Evolutionary conservation across 2,888 invertebrate genomes (phyloP).

Genomic region (Drosophila siamana): DNA sequence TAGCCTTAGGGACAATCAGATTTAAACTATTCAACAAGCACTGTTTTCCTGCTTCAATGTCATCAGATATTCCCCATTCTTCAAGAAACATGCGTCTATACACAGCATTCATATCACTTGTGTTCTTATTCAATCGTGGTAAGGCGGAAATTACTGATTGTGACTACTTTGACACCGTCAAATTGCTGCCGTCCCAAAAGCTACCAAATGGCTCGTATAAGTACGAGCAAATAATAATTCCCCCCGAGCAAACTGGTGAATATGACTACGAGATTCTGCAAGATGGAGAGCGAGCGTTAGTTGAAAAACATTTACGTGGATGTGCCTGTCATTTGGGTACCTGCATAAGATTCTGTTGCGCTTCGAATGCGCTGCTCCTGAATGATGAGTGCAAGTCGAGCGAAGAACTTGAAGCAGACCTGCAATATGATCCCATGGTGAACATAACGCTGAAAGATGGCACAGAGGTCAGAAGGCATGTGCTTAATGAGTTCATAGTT

Average conservation of each 20-base stretch:
- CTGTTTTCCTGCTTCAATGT: too few species aligned
- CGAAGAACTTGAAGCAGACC: not conserved
- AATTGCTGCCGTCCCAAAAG: conserved; percentile 46
- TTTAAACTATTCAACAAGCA: too few species aligned
- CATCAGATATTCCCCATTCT: too few species aligned
- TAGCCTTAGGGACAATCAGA: too few species aligned
- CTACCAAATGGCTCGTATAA: conserved; percentile 65
- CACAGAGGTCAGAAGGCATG: conserved; percentile 5
- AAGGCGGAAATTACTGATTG: conserved; percentile 53
- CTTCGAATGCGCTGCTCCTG: conserved; percentile 16
- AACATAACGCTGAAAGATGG: conserved; percentile 28
- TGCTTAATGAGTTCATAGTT: conserved; percentile 40
- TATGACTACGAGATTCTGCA: conserved; percentile 54
- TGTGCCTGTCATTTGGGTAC: conserved; percentile 75
- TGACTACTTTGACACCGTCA: conserved; percentile 68
- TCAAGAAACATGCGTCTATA: not conserved
- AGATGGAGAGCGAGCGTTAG: conserved; percentile 12
- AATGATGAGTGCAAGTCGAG: conserved; percentile 20
- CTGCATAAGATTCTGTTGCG: conserved; percentile 81
- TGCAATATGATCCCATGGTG: conserved; percentile 27
- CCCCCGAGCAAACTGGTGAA: conserved; percentile 43
- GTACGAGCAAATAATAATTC: conserved; percentile 65
- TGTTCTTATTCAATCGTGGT: not conserved
- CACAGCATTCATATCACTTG: not conserved
- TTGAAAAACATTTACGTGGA: conserved; percentile 60